Base-by-base conservation (phyloP, 2,797 vertebrate species). In the Adrianichthys oophorus region DNA sequence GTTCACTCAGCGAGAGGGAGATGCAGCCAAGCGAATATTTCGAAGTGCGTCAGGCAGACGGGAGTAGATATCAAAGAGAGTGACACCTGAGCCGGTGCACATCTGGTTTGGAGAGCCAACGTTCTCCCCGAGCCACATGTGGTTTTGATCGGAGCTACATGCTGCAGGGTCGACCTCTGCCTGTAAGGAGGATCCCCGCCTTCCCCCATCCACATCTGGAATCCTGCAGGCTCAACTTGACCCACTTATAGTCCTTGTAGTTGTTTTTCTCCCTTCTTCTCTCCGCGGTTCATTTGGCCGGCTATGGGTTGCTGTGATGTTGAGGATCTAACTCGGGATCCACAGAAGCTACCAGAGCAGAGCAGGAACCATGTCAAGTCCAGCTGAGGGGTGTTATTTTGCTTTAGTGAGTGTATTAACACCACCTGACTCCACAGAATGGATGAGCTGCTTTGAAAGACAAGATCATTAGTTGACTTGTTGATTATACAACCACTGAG, bases 81-180 rank as follows among this genome's bases (percentile, higher is more conserved):
- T 71, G 83, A 87, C 83, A 86, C 78, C 76, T 82, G 77, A 86
- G 73, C 67, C 3, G 2, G 50, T 49, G 71, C 81, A 85, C 78
- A 87, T 87, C 83, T 85, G 85, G 72, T 84, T 75, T 62, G 4
- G 40, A 65, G 56, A 76, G 72, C 59, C 65, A 67, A 65, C 45
- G 43, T 26, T 41, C 49, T 68, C 59, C 54, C 59, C 4, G 4
- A 74, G 70, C 71, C 56, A 80, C 82, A 81, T 61, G 18, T 87
- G 87, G 65, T 74, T 84, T 79, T 80, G 53, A 81, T 82, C 23
- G 65, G 56, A 19, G 59, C 42, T 52, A 73, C 72, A 78, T 14
- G 65, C 65, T 69, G 68, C 73, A 80, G 67, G 77, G 75, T 72
- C 41, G 24, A 70, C 56, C 60, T 52, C 42, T 26, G 71, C 47